Base-by-base conservation (phyloP, 2,113 vertebrate genomes). In the Aegithalos caudatus region DNA sequence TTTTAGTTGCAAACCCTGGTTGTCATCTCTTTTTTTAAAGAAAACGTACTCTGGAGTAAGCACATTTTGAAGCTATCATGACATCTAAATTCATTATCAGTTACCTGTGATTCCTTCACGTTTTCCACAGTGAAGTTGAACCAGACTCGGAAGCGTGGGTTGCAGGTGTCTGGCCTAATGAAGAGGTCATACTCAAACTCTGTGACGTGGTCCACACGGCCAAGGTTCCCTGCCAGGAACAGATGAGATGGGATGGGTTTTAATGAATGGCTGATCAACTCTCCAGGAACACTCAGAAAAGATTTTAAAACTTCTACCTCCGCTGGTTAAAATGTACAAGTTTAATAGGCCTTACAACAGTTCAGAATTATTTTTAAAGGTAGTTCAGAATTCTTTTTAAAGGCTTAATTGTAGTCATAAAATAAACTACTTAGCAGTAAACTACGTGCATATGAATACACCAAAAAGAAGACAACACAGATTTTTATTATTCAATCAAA, bases 41-140 rank as follows among this genome's bases (percentile, higher is more conserved):
- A 62, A 95, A 65, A 60, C 23, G 23, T 14, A 58, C 40, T 67
- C 22, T 54, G 25, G 13, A 53, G 12, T 22, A 77, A 83, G 29
- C 7, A 62, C 35, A 29, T 62, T 72, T 60, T 69, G 58, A 93
- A 72, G 48, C 6, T 24, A 22, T 38, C 35, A 16, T 5, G 9
- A 12, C 9, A 33, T 7, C n/a, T 14, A 53, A 38, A 81, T 45
- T 82, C 16, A 45, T 22, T 18, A 27, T 18, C 37, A 65, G 98
- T 97, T 89, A 99, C 99, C 98, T 99, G 99, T 69, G 98, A 99
- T 94, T 99, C 99, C 80, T 99, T 98, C 70, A 99, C 98, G 24
- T 99, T 99, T 97, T 99, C 99, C 96, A 99, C 98, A 3, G 99
- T 99, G 97, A 99, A 99, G 98, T 99, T 99, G 98, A 99, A 99